Base-by-base conservation (phyloP, 2,113 vertebrate species). In the Podarcis raffonei region DNA sequence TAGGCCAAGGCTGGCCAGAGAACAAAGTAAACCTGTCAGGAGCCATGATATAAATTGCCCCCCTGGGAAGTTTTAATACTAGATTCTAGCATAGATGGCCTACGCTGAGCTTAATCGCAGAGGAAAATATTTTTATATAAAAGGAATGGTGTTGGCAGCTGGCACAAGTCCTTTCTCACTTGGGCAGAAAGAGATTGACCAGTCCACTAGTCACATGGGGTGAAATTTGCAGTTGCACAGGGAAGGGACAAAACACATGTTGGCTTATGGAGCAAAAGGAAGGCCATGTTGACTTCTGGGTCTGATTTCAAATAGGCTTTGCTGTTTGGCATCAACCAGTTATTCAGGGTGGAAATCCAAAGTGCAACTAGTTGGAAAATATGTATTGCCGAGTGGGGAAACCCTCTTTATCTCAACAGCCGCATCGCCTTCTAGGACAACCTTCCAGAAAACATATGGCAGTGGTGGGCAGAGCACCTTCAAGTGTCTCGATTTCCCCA, bases 241-340 rank as follows among this genome's bases (percentile, higher is more conserved):
- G 85, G 74, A 57, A 84, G 83, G 74, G 20, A 83, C 27, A 59
- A 83, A 74, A 3, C 5, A 53, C 89, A 59, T 6, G 72, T 39
- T 59, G 5, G n/a, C 20, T 76, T 23, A 25, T 4, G 37, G 15
- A 57, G 25, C 22, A 66, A 13, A 25, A 30, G 68, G 77, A n/a
- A 53, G 42, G 27, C 77, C 30, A 4, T 7, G 5, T 53, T 62
- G 83, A 30, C 53, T 91, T 89, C 87, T 86, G 69, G 12, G 86
- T 57, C 27, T 75, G 35, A 37, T 82, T 88, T 93, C 87, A 94
- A 93, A 87, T 13, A 78, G 91, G 78, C 62, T 72, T 85, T 85
- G 89, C 75, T 81, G 62, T 79, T 87, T 68, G 42, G 25, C 22
- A 77, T 87, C n/a, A 20, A 93, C 92, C 12, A 89, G 23, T 53